A percentile compares a stretch with the other conserved stretches of the same genome.
Evolutionary conservation across 2,888 invertebrate species (phyloP).

Genomic region (Dorcus hopei): DNA sequence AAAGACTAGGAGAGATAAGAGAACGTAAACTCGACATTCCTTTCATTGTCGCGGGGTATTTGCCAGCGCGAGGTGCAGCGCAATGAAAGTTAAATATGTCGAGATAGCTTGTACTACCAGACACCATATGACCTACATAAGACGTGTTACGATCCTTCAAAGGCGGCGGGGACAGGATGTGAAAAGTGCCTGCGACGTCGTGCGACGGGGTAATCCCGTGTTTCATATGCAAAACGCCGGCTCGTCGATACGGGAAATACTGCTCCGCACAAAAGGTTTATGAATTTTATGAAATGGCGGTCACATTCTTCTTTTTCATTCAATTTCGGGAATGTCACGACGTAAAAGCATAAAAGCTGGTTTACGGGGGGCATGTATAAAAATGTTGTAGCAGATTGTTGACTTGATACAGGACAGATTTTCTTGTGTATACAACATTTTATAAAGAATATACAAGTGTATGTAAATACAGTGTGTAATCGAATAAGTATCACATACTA

Average conservation of each 20-base stretch:
- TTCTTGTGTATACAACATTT: not conserved
- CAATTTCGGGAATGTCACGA: not conserved
- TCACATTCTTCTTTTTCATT: slow-evolving; percentile 1
- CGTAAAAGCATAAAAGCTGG: not conserved
- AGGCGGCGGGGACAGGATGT: not conserved
- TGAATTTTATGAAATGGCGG: slow-evolving; percentile 7
- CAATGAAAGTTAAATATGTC: slow-evolving; percentile 2
- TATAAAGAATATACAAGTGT: not conserved
- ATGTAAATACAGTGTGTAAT: no score
- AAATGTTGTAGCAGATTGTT: no score
- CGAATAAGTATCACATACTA: no score
- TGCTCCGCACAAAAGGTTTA: slow-evolving; percentile 4
- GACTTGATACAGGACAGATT: not conserved
- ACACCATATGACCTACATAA: not conserved
- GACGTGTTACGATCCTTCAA: slow-evolving; percentile 6
- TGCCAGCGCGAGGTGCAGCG: not conserved
- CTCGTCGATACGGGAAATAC: slow-evolving; percentile 6
- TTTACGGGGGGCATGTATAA: no score
- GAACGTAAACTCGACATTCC: not conserved
- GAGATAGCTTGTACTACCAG: not conserved
- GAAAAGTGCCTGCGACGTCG: not conserved
- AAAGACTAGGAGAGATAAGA: no score
- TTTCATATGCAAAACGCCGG: slow-evolving; percentile 10
- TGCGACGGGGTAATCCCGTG: not conserved
- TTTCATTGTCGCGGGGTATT: not conserved